Conservation (phyloP, 2,888 invertebrate species). For the Calephelis perditalis region DNA sequence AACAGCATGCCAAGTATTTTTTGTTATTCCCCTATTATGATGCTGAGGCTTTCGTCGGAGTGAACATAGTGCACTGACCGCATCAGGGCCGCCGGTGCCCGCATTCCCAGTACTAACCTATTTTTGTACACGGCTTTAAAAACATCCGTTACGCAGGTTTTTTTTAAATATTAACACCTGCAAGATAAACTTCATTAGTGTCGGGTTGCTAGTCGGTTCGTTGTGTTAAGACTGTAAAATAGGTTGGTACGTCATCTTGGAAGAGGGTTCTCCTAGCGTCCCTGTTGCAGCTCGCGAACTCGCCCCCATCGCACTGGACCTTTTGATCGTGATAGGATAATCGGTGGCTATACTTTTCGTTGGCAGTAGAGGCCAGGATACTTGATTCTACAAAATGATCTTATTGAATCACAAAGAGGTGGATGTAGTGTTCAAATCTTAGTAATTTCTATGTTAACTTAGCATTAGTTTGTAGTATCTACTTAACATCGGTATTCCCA, state of each 20-base stretch:
- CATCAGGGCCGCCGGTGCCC: constrained; percentile 66
- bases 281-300: constrained; percentile 59
- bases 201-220: constrained; percentile 21
- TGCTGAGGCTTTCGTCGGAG: constrained; percentile 80
- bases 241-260: constrained; percentile 61
- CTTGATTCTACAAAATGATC: too few relatives aligned
- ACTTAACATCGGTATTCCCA: too few relatives aligned
- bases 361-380: constrained; percentile 14
- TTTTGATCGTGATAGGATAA: constrained; percentile 48
- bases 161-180: constrained; percentile 27
- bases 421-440: too few relatives aligned
- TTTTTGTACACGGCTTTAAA: constrained; percentile 48
- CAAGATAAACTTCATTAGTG: constrained; percentile 22
- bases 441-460: too few relatives aligned
- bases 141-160: constrained; percentile 35
- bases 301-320: constrained; percentile 75
- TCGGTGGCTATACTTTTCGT: constrained; percentile 3
- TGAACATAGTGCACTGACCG: constrained; percentile 72
- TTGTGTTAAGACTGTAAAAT: constrained; percentile 32
- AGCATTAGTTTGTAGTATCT: too few relatives aligned
- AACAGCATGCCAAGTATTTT: constrained; percentile 77
- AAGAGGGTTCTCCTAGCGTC: constrained; percentile 60
- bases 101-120: constrained; percentile 70
- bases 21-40: constrained; percentile 65
- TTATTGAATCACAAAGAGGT: too few relatives aligned